These are phyloP conservation scores for Papilio dardanus DNA, from an alignment of 1,140 invertebrate species.

Conservation along the genomic window DNA sequence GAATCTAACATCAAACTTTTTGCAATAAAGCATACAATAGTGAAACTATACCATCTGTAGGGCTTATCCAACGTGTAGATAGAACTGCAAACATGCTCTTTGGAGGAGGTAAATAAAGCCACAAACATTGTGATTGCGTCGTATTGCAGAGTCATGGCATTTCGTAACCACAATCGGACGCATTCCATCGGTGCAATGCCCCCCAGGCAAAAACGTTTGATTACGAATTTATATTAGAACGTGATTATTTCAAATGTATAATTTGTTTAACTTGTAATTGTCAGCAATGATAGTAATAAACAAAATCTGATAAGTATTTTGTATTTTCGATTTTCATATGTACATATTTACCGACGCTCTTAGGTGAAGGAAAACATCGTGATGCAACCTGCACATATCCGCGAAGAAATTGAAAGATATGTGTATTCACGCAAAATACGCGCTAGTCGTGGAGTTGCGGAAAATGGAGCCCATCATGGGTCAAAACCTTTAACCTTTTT, in stretches of 20 bases:
- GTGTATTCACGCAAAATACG: no score
- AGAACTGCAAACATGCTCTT: background rate
- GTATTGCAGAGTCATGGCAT: conserved; percentile 71
- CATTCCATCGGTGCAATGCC: conserved; percentile 79
- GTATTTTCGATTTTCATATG: no score
- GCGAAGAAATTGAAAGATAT: no score
- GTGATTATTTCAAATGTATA: background rate
- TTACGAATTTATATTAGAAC: conserved; percentile 40
- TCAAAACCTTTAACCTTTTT: no score
- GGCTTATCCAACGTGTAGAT: background rate
- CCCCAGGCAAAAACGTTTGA: conserved; percentile 63
- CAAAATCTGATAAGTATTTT: no score
- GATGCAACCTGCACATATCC: no score
- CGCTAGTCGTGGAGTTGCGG: no score
- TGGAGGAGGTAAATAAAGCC: conserved; percentile 22
- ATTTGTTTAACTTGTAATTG: background rate
- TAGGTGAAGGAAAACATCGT: no score
- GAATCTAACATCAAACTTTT: no score
- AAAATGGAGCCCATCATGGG: no score
- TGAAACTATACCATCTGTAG: background rate
- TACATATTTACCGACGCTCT: no score
- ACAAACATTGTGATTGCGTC: conserved; percentile 54
- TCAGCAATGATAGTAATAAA: background rate
- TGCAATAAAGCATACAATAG: background rate
- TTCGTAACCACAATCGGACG: conserved; percentile 76